Evolutionary conservation across 2,797 vertebrate genomes (phyloP).

Genomic region (Gallirallus australis): DNA sequence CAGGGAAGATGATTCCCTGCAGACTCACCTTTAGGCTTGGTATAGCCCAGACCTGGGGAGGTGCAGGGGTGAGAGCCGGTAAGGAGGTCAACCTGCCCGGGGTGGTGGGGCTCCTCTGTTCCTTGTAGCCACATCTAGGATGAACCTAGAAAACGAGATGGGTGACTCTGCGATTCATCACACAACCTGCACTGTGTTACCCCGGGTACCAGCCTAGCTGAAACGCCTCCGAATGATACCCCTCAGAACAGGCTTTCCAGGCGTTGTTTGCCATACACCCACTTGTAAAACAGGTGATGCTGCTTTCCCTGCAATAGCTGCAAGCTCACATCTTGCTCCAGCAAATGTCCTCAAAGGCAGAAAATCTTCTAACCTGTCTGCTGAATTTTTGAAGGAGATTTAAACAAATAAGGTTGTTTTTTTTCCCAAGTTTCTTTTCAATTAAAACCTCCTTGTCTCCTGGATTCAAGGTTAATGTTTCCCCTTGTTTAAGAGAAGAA

Average conservation of each 20-base stretch:
- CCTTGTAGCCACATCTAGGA: neutral
- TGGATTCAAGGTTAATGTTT: neutral
- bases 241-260: neutral
- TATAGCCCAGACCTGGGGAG: neutral
- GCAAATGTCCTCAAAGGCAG: neutral
- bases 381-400: neutral
- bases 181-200: neutral
- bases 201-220: neutral
- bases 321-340: fast-evolving
- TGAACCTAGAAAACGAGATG: fast-evolving
- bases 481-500: neutral
- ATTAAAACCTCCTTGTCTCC: neutral
- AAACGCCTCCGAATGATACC: neutral
- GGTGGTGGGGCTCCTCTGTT: fast-evolving
- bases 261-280: fast-evolving
- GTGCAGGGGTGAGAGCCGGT: fast-evolving
- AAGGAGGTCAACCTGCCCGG: fast-evolving
- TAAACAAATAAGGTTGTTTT: neutral
- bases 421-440: neutral
- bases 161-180: fast-evolving
- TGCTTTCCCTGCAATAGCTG: neutral
- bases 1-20: neutral
- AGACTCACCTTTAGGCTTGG: neutral
- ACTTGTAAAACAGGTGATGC: fast-evolving
- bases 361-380: neutral